Base-by-base conservation (phyloP, 2,797 vertebrate genomes). In the Mionectes olivaceus region DNA sequence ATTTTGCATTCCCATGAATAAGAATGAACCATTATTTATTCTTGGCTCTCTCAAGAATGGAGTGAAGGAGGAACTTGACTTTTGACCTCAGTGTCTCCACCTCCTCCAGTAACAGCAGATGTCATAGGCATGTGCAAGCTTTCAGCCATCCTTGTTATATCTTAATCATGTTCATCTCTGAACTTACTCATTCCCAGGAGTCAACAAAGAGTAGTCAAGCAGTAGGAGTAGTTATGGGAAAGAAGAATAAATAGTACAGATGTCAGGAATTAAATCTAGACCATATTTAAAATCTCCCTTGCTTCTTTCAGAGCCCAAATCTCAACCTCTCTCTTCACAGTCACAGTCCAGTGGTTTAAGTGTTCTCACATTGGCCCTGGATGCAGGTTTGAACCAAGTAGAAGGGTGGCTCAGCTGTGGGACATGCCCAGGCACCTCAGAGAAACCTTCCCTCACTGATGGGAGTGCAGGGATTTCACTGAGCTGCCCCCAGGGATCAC, bases 191-290 rank as follows among this genome's bases (percentile, higher is more conserved):
- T 81, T 93, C 89, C 84, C 92, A 65, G 63, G 91, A 89, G 89
- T 41, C 69, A 92, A 65, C 25, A 65, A 77, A 83, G 47, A 81
- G 84, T 60, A 94, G 89, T 53, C 5, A 35, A 93, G 82, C 28
- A 81, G 87, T 55, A 89, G 73, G 32, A 93, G n/a, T 55, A 83
- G 68, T 87, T 95, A 87, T 87, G 89, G 61, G 93, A 93, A 92
- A 93, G 55, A 92, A 75, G 92, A 92, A 87, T 74, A 77, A 90
- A 74, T 41, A 89, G 19, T 67, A 39, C 81, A 93, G 87, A 96
- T 93, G 89, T 93, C 57, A 81, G 53, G 53, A 92, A 84, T 70
- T 84, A 94, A 88, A 83, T 46, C 25, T 71, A 71, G n/a, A 61
- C 56, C 68, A 39, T 53, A 44, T 85, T 90, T 84, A 32, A 94